Base-by-base conservation (phyloP, 2,888 invertebrate species). In the Dascillus cervinus region DNA sequence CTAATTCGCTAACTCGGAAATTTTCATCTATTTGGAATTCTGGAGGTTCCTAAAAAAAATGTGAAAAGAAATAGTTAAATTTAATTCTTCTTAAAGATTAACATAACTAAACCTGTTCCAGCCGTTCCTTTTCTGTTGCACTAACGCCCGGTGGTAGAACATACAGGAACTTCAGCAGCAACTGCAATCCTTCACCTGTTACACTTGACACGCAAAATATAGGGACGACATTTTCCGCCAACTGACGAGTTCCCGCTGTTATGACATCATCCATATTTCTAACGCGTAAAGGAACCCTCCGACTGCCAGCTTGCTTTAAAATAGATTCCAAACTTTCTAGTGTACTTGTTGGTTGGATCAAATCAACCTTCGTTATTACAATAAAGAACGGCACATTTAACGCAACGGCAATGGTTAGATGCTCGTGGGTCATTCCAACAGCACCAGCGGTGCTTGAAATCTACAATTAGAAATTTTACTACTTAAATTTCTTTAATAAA, bases 11-110 rank as follows among this genome's bases (percentile, higher is more conserved):
- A 9, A 89, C 86, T 55, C 82, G 78, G 62, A 91, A 90, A 6
- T 87, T 88, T 67, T 95, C 95, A 59, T 97, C 96, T 22, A 97
- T 85, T 71, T 95, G 89, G 62, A 94, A 94, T 56, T 85, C 84
- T 43, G 82, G 77, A 1, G 76, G 69, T 47, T 85, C 82, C 77
- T 79, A 55, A 33, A 53, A 58, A 41, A 35, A 20, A 29, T 23
- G 22, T 21, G 31, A 13, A 29, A 22, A 19, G 17, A 11, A 32
- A 26, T 13, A 28, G 29, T 8, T 21, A 11, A 26, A 4, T 25
- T n/a, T 21, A 8, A 21, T n/a, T n/a, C n/a, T n/a, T n/a, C n/a
- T 2, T 22, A 31, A 31, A 2, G 2, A 29, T 4, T 8, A 30
- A 13, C n/a, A 31, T 52, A 50, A 42, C n/a, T n/a, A n/a, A n/a